Conservation (phyloP, 2,797 vertebrate genomes). For the Apogon talboti region DNA sequence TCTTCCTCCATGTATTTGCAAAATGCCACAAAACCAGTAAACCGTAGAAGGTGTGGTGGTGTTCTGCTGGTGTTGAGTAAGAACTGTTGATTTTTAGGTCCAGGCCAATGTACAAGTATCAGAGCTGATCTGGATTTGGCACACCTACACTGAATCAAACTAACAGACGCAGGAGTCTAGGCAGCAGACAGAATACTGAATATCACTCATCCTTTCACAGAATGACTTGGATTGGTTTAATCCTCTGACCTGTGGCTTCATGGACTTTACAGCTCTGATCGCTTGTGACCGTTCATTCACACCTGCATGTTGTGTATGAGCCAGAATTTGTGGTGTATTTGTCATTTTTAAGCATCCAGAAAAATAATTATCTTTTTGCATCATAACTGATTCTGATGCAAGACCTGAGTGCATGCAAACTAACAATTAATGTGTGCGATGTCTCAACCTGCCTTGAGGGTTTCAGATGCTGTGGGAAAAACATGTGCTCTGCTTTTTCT, state of each 20-base stretch:
- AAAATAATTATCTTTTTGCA: conserved; percentile 2
- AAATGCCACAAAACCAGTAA: no score
- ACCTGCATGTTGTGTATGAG: conserved; percentile 15
- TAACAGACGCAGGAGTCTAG: no score
- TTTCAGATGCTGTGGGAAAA: conserved; percentile 43
- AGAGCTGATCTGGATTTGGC: conserved; percentile 23
- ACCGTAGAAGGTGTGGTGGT: no score
- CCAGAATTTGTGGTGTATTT: background rate
- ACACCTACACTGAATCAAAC: conserved; percentile 4
- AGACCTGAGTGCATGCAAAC: conserved; percentile 44
- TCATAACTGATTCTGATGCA: conserved; percentile 10
- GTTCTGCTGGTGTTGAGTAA: no score
- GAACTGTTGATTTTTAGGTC: background rate
- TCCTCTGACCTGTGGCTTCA: background rate
- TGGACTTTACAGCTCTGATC: conserved; percentile 3
- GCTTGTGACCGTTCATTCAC: conserved; percentile 19
- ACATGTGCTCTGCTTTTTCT: conserved; percentile 44
- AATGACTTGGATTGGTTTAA: no score
- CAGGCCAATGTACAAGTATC: background rate
- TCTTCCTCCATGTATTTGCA: no score
- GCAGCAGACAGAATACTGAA: background rate
- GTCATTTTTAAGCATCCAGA: no score
- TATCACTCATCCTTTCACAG: conserved; percentile 7
- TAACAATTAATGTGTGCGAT: conserved; percentile 17
- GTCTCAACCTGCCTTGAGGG: background rate